Evolutionary conservation across 2,797 vertebrate genomes (phyloP), one percentile per base, ranked within the genome.

Genomic region (Oreortyx pictus): DNA sequence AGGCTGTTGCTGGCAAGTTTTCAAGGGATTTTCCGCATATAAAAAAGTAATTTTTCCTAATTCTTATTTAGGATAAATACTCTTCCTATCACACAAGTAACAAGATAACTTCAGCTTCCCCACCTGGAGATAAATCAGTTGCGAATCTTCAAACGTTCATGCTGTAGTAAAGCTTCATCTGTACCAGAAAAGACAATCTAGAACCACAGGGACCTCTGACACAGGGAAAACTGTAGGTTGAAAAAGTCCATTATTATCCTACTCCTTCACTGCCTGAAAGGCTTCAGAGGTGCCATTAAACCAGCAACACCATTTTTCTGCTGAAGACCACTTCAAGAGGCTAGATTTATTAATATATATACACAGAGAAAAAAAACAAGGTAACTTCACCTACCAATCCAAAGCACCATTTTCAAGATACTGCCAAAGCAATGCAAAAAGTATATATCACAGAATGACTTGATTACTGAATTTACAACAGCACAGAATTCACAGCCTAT

Each of bases 41-140:
- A 4, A 84, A 80, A 88, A 82, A 23, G 54, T 14, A 29, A 8
- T 49, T 80, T 68, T 9, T 2, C 47, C 50, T 33, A 83, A 83
- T 88, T 86, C 37, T 86, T 70, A 59, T 29, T 82, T 90, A 61
- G 46, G 86, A 79, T 44, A 89, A 85, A 67, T 73, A 67, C 5
- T 31, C 78, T 44, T 86, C 27, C 50, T 46, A 37, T 39, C 20
- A 71, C 2, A 1, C 7, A 84, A 89, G 6, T 66, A 67, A 73
- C 23, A 75, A 84, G 37, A 46, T 29, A 77, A 89, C 43, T 71
- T 56, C 2, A 2, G 71, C 66, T 75, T 79, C 24, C 16, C 52
- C 22, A 86, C 33, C n/a, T 35, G 41, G 31, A 88, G 19, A 76
- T 29, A 25, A 2, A 62, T 18, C 20, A 57, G 35, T 74, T 54